Evolutionary conservation across 2,113 vertebrate species (phyloP).

Genomic region (Mormyrus lacerda): DNA sequence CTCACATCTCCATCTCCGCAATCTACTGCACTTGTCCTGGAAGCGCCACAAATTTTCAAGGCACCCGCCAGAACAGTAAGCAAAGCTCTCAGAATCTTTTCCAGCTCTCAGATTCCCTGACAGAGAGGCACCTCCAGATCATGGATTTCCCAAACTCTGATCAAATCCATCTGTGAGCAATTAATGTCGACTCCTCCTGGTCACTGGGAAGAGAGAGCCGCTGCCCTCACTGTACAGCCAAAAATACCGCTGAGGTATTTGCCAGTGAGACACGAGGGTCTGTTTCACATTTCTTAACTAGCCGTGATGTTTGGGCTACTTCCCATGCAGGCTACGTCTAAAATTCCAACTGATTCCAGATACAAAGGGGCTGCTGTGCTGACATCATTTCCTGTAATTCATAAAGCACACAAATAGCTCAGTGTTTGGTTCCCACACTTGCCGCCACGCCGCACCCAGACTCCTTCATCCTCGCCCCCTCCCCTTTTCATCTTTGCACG

Average conservation of each 20-base stretch:
- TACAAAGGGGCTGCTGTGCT: conserved; percentile 41
- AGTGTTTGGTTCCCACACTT: conserved; percentile 57
- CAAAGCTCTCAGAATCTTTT: not conserved
- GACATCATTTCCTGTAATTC: conserved; percentile 72
- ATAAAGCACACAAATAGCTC: conserved; percentile 58
- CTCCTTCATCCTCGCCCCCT: conserved; percentile 37
- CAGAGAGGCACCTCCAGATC: not conserved
- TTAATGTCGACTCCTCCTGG: conserved; percentile 7
- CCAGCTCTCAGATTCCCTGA: not conserved
- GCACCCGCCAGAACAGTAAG: not conserved
- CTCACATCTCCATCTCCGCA: not conserved
- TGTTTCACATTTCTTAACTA: conserved; percentile 19
- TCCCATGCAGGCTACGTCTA: conserved; percentile 19
- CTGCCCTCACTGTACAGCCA: conserved; percentile 5
- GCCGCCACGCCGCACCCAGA: conserved; percentile 25
- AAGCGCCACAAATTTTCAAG: not conserved
- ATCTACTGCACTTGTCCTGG: not conserved
- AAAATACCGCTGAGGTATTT: conserved; percentile 25
- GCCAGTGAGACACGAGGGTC: conserved; percentile 15
- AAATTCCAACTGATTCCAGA: conserved; percentile 35
- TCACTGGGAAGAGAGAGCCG: not conserved
- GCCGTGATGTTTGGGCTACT: conserved; percentile 31
- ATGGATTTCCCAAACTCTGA: not conserved
- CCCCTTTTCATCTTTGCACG: conserved; percentile 25
- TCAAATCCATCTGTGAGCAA: conserved; percentile 24